These are phyloP conservation scores for Podiceps cristatus DNA, from an alignment of 2,113 vertebrate genomes.

Conservation along the genomic window DNA sequence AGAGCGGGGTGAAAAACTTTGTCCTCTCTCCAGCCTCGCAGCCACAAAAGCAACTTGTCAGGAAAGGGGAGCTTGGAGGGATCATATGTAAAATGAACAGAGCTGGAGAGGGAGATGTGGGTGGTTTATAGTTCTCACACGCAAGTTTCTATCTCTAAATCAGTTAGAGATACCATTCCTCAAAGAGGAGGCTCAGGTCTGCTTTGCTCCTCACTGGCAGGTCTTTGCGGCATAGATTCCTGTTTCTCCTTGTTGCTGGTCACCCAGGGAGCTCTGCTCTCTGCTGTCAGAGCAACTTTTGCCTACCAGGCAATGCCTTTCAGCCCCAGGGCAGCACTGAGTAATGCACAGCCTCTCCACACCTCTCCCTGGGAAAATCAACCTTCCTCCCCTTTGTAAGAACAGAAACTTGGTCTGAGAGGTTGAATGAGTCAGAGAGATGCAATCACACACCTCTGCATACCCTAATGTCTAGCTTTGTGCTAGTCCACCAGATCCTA, in stretches of 20 bases:
- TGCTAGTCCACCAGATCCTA: neutral
- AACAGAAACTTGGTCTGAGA: neutral
- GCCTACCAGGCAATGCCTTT: neutral
- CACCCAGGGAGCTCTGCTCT: neutral
- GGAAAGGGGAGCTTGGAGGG: neutral
- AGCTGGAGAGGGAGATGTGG: neutral
- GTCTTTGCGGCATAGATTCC: neutral
- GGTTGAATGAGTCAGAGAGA: neutral
- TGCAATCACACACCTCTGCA: neutral
- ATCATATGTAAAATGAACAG: neutral
- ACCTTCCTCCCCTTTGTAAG: neutral
- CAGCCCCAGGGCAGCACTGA: neutral
- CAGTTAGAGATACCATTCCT: neutral
- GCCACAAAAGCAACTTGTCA: neutral
- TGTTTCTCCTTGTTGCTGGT: neutral
- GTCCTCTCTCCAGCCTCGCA: neutral
- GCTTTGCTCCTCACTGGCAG: neutral
- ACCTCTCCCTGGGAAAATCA: neutral
- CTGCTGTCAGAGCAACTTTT: neutral
- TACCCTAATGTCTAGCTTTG: rapidly evolving
- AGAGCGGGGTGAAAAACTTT: neutral
- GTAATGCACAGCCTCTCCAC: neutral
- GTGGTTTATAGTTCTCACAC: neutral
- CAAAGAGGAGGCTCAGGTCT: neutral
- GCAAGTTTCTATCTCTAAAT: neutral